Base-by-base conservation (phyloP, 2,113 vertebrate genomes). In the Paradoxurus hermaphroditus region DNA sequence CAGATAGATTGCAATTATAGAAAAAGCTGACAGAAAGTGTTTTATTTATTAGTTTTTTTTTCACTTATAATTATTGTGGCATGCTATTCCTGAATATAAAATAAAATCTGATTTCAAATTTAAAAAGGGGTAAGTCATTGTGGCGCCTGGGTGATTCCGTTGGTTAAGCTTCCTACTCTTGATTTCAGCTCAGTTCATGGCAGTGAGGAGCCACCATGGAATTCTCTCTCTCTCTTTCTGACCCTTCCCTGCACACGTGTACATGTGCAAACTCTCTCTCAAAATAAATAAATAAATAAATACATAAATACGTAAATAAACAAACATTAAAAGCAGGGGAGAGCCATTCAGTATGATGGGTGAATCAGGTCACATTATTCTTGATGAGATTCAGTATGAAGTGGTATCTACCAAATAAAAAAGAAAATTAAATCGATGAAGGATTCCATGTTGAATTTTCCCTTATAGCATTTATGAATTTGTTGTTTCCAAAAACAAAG, bases 11-110 rank as follows among this genome's bases (percentile, higher is more conserved):
- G 51, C 13, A 77, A 86, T 46, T 34, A 95, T 0, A 97, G 79
- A 92, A 97, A 97, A 94, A 89, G 91, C 23, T 49, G 29, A 86
- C 82, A 88, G n/a, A 41, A 92, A 92, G 62, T 94, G 63, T 34
- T 91, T 41, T 85, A 4, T 63, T 94, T n/a, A 97, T 95, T 97
- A 68, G 31, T 31, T 1, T 72, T 91, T 91, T 68, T 82, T 95
- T 14, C 2, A 86, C 16, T 49, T 75, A 83, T 0, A 94, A 86
- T 65, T 59, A 34, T 31, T 65, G 15, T 27, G 8, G 85, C 59
- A 85, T 51, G 39, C 49, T 97, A 84, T 39, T 27, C 23, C 83
- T 97, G 36, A 6, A 21, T 91, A 62, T 85, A 83, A 92, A 97
- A 92, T 82, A 75, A 97, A 93, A 90, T 10, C 21, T 94, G 49